Base-by-base conservation (phyloP, 2,797 vertebrate genomes). In the Pteropus rufus region DNA sequence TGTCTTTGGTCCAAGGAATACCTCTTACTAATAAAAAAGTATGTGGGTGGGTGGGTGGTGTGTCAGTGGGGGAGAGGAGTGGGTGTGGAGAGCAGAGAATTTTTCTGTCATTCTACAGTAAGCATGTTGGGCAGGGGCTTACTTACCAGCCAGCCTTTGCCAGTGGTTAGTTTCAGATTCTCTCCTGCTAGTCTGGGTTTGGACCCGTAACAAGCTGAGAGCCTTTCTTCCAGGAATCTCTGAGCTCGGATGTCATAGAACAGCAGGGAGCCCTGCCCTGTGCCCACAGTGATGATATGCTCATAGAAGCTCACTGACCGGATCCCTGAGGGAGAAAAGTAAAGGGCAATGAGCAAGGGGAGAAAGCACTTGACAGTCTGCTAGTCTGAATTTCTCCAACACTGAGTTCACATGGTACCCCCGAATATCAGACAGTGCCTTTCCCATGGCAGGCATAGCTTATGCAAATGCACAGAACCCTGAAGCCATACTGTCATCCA, bases 291-390 rank as follows among this genome's bases (percentile, higher is more conserved):
- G 98, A 99, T 99, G 34, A 99, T 99, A 98, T 99, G 99, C 97
- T 99, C 99, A 0, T 99, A 99, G 98, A 99, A 99, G 98, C 99
- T 99, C 98, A 99, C 99, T 0, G 99, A 99, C 6, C 99, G 99
- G 97, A 99, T 99, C 36, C 99, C 99, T 99, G 97, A 92, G 62
- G 84, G 9, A n/a, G 56, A 39, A 65, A 23, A 62, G 24, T 26
- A 75, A 91, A 91, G 24, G 39, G 34, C 34, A 54, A 76, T 96
- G 23, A 58, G 46, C 1, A 64, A 34, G 46, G 36, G 36, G 2
- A 29, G 8, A 1, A 29, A 1, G 2, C 9, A 26, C 19, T 52
- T 31, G n/a, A 64, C 6, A 6, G 26, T 39, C 54, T 41, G 54
- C 7, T 46, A 8, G 36, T 24, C 46, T 23, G 29, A 76, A 56